Conservation (phyloP, 2,888 invertebrate genomes). For the Hydroisotoma schaefferi region DNA sequence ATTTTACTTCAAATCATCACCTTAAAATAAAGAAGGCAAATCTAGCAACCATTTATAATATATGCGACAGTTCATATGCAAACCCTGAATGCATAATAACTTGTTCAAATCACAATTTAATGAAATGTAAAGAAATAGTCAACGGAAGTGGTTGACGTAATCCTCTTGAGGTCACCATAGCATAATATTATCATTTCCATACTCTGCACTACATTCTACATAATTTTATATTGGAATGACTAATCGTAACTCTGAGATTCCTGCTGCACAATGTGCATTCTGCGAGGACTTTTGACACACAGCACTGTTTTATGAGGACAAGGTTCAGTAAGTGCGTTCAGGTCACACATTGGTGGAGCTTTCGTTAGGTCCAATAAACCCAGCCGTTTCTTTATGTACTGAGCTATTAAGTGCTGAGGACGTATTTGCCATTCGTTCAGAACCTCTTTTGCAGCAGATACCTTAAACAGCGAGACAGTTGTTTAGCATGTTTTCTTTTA, state of each 20-base stretch:
- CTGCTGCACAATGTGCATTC: constrained; percentile 84
- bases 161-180: no score
- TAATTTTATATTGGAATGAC: no score
- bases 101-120: no score
- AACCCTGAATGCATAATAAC: no score
- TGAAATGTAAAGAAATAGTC: no score
- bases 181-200: no score
- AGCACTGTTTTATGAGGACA: constrained; percentile 65
- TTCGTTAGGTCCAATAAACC: constrained; percentile 60
- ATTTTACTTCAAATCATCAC: no score
- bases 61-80: no score
- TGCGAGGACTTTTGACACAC: constrained; percentile 76
- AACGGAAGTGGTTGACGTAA: no score
- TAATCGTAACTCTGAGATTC: constrained; percentile 88
- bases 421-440: constrained; percentile 86
- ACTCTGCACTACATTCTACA: no score
- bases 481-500: not conserved
- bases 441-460: constrained; percentile 80
- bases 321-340: constrained; percentile 8
- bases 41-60: no score
- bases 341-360: not conserved
- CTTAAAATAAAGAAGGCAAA: no score
- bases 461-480: constrained; percentile 57
- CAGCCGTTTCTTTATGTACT: constrained; percentile 76
- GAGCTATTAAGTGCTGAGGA: constrained; percentile 77